phyloP scores from a whole-genome alignment of 2,888 invertebrate genomes.

The Hesperia comma region DNA sequence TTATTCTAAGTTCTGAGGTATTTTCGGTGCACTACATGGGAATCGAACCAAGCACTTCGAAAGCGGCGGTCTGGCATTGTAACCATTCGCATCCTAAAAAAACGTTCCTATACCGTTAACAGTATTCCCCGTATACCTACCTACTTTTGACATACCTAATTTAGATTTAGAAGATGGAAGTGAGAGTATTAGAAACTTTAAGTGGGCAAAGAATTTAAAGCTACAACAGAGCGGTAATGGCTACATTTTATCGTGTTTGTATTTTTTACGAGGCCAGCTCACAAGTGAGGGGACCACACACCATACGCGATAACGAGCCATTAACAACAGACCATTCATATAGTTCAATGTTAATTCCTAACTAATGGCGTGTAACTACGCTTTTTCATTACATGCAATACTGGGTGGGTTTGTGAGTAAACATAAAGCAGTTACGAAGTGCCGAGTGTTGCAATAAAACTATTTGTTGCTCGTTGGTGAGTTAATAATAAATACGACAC shows the following conservation, averaged over 20 bases:
- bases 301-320: slow-evolving; percentile 31
- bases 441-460: not conserved
- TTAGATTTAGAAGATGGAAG: not conserved
- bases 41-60: no score
- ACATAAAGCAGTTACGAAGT: not conserved
- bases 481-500: not conserved
- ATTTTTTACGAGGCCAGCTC: slow-evolving; percentile 34
- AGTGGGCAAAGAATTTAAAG: slow-evolving; percentile 24
- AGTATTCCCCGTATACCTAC: no score
- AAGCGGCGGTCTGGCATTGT: no score
- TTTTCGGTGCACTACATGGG: no score
- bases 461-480: not conserved
- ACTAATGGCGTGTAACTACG: slow-evolving; percentile 27
- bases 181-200: slow-evolving; percentile 10
- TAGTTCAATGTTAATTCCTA: slow-evolving; percentile 27
- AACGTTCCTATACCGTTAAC: no score
- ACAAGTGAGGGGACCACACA: slow-evolving; percentile 34
- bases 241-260: slow-evolving; percentile 35
- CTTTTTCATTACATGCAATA: slow-evolving; percentile 12
- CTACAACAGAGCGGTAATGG: slow-evolving; percentile 22
- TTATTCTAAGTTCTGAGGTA: no score
- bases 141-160: no score
- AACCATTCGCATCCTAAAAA: no score
- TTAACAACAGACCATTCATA: slow-evolving; percentile 32
- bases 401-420: not conserved